Base-by-base conservation (phyloP, 1,140 invertebrate species). In the Bombus pyrosoma region DNA sequence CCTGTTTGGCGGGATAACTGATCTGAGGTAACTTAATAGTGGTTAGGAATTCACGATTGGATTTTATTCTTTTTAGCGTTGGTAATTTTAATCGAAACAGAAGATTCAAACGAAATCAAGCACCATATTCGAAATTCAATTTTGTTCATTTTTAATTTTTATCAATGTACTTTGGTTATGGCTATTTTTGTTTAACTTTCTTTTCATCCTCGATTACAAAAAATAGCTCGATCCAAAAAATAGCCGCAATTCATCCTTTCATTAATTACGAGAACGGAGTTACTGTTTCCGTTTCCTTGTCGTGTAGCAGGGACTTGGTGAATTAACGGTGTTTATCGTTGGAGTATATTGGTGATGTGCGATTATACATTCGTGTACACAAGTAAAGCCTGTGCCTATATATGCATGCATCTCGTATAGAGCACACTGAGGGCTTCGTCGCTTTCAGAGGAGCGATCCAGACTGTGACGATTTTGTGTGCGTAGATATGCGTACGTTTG, bases 261-360 rank as follows among this genome's bases (percentile, higher is more conserved):
- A 10, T 15, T 77, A 28, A 68, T 77, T 76, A 41, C 28, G n/a
- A 28, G 53, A 34, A 12, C 32, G 5, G 15, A 32, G 15, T 2
- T 25, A 13, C 1, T 34, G 64, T 83, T 68, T 68, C 62, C 62
- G 81, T 68, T 18, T 57, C 73, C 43, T 32, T 62, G 53, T 91
- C 90, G 88, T 92, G 84, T 92, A 92, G 81, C 90, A 89, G 68
- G 91, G 89, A 90, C 90, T 91, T 77, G 47, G 68, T 85, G 86
- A 92, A 90, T 93, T 94, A 94, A 94, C 93, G 93, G 93, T 93
- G 89, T 76, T 86, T 64, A 62, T 66, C 41, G 39, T 47, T 75
- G 10, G 41, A n/a, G n/a, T 64, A 6, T 41, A 32, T 82, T 53
- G 57, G 22, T n/a, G 74, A 41, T 41, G 34, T 47, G 28, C 41